These are phyloP conservation scores for Drosophila virilis DNA, from an alignment of 1,140 invertebrate species.

Conservation along the genomic window DNA sequence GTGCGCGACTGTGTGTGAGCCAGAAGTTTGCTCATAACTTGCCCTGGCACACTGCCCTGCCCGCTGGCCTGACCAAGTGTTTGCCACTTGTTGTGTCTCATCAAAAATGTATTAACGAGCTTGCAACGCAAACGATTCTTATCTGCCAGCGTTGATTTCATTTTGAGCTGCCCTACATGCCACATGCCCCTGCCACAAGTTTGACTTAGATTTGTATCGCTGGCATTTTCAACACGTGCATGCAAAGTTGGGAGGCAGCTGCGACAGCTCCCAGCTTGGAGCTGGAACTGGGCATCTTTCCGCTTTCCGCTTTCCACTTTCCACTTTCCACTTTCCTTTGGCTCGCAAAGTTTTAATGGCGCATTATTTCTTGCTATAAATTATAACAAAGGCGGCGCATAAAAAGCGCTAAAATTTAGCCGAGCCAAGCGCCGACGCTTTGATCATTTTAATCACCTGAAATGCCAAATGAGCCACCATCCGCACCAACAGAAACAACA, in stretches of 20 bases:
- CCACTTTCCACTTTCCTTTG: constrained; percentile 13
- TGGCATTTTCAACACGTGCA: constrained; percentile 76
- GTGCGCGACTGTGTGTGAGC: constrained; percentile 14
- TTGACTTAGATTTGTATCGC: constrained; percentile 75
- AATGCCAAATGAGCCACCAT: constrained; percentile 47
- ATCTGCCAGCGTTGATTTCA: constrained; percentile 81
- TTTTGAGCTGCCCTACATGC: constrained; percentile 64
- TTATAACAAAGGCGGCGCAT: constrained; percentile 69
- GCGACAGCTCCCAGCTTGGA: constrained; percentile 36
- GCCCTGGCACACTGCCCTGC: constrained; percentile 28
- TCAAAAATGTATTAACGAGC: constrained; percentile 83
- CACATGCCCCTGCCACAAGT: constrained; percentile 38
- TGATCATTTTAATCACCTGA: constrained; percentile 59
- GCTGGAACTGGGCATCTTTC: background rate
- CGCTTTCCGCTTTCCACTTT: constrained; percentile 29
- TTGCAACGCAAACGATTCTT: constrained; percentile 81
- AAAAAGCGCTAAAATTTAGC: constrained; percentile 76
- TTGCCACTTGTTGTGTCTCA: constrained; percentile 81
- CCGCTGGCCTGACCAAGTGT: constrained; percentile 53
- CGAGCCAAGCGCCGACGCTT: constrained; percentile 56
- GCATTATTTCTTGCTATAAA: constrained; percentile 78
- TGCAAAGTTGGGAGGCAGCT: constrained; percentile 73
- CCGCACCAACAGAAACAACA: constrained; percentile 8
- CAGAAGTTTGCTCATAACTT: constrained; percentile 74
- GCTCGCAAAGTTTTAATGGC: constrained; percentile 74